Evolutionary conservation across 2,797 vertebrate genomes (phyloP).

Genomic region (Limosa lapponica): DNA sequence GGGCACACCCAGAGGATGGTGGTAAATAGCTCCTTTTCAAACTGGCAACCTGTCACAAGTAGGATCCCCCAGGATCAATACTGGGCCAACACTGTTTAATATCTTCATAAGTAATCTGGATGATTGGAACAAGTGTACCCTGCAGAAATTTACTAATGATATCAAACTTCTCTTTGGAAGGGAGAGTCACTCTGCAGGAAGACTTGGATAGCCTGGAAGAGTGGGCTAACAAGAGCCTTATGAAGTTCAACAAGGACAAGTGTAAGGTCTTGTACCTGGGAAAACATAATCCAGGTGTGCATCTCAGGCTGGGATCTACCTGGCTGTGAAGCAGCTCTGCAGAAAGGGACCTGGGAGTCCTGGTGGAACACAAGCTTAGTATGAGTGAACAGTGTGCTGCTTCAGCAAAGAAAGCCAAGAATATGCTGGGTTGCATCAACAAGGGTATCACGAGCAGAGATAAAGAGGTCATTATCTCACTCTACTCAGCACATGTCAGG

Average conservation of each 20-base stretch:
- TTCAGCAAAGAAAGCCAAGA: no score
- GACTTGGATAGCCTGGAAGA: neutral
- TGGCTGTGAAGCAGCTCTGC: no score
- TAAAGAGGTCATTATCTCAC: no score
- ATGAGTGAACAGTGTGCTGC: no score
- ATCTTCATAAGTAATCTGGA: neutral
- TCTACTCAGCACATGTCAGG: no score
- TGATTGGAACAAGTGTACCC: neutral
- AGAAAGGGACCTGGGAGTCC: no score
- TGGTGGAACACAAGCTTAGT: no score
- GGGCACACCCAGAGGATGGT: neutral
- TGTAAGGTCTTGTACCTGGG: neutral
- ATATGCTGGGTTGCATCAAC: no score
- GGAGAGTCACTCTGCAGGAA: neutral
- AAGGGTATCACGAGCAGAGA: no score
- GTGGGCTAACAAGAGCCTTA: neutral
- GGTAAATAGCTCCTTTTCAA: neutral
- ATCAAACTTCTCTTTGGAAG: neutral
- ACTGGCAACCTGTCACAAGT: neutral
- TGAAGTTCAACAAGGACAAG: neutral
- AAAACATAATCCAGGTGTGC: neutral
- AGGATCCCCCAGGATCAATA: neutral
- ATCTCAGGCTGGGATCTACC: neutral
- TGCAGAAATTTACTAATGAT: neutral
- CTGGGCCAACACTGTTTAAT: neutral